Evolutionary conservation across 2,797 vertebrate species (phyloP).

Genomic region (Ataeniobius toweri): DNA sequence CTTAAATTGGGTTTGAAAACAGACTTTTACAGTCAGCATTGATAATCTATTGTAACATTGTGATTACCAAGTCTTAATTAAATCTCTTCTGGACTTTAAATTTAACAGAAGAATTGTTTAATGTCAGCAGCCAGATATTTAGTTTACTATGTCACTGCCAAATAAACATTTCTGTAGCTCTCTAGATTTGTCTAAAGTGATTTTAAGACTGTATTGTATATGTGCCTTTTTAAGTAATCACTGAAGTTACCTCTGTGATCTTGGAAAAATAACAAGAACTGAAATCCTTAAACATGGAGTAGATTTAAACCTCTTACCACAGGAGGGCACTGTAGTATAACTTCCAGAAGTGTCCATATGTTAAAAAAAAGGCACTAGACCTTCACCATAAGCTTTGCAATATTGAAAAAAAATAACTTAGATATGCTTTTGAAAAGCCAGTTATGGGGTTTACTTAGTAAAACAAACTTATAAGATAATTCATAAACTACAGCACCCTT

Average conservation of each 20-base stretch:
- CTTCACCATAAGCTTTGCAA: neutral
- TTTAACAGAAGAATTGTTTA: neutral
- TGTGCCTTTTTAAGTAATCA: neutral
- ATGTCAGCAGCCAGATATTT: neutral
- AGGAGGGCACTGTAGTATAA: slow-evolving; percentile 1
- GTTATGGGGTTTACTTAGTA: neutral
- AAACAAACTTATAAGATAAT: neutral
- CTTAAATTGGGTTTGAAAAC: neutral
- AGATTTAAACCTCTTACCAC: neutral
- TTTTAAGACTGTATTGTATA: neutral
- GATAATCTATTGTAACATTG: neutral
- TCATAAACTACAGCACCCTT: neutral
- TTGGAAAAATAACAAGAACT: neutral
- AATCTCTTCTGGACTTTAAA: neutral
- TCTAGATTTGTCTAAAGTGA: no score
- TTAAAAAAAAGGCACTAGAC: neutral
- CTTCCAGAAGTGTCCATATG: neutral
- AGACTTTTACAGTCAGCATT: neutral
- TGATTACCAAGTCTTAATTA: neutral
- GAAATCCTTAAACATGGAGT: no score
- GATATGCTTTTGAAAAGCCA: neutral
- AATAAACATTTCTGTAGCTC: neutral
- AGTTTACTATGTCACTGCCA: neutral
- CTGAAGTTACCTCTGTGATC: neutral
- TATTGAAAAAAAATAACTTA: neutral